Base-by-base conservation (phyloP, 2,888 invertebrate genomes). In the Acleris sparsana region DNA sequence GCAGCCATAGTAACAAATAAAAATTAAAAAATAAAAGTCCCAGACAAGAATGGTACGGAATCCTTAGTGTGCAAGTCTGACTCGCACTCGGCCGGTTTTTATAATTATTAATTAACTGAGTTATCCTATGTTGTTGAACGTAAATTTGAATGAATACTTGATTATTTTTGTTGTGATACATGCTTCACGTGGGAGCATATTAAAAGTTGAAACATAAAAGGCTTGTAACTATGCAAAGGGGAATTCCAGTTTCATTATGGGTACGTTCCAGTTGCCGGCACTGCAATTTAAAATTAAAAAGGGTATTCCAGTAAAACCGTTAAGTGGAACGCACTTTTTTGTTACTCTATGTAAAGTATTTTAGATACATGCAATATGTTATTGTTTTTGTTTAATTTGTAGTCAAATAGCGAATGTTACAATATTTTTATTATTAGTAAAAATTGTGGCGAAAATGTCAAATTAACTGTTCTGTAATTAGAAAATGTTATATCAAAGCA, bases 401-500 rank as follows among this genome's bases (percentile, higher is more conserved):
- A 46, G 5, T 25, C 25, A 46, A 25, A 22, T 51, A 43, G 59
- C 22, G n/a, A 43, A 52, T 49, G 13, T 33, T 39, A n/a, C 20
- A 20, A 53, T 48, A 33, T 46, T 48, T 58, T 18, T 29, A 29
- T 58, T 58, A 48, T 33, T 58, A 58, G 58, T 2, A 11, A 56
- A 51, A 51, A 17, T 25, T 3, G 17, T 17, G 18, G n/a, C 13
- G 57, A 63, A 13, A 33, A 59, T 29, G 25, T 52, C 53, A 64
- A 53, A 49, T 46, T 43, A 33, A 46, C 22, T 57, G 46, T 53
- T 53, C 22, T 43, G 48, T 59, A 58, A 22, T 53, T 53, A 63
- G 22, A 58, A 59, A 59, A 39, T 53, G 17, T 58, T 53, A 53
- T 17, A 56, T 46, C 46, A 22, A 62, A 51, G 3, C n/a, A 17